Conservation (phyloP, 2,113 vertebrate genomes). For the Athene noctua region DNA sequence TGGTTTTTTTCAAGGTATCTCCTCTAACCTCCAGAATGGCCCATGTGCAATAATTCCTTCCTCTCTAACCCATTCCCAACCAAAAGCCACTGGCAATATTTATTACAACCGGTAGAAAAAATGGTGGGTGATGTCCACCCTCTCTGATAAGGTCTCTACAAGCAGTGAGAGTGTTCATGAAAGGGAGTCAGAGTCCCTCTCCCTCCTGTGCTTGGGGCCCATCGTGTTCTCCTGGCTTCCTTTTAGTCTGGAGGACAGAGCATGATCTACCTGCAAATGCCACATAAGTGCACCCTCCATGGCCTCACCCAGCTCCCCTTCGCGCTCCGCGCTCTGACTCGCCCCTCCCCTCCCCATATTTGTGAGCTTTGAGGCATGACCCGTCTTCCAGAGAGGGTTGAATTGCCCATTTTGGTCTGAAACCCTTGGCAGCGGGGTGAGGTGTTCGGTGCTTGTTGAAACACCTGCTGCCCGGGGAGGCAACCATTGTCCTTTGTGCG, state of each 20-base stretch:
- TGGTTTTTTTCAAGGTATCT: background rate
- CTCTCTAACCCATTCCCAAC: background rate
- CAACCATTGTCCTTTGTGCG: background rate
- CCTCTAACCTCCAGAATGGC: background rate
- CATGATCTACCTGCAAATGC: fast-evolving
- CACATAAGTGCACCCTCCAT: fast-evolving
- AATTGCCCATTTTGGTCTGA: background rate
- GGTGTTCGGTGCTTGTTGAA: slow-evolving; percentile 37
- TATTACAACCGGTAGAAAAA: background rate
- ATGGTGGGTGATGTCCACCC: fast-evolving
- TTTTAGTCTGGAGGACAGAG: background rate
- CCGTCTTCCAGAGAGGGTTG: background rate
- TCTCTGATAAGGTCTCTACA: no score
- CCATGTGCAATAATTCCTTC: background rate
- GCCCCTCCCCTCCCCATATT: fast-evolving
- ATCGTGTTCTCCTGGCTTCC: fast-evolving
- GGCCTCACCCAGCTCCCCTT: background rate
- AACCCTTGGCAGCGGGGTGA: background rate
- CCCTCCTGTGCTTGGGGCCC: background rate
- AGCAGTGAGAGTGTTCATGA: background rate
- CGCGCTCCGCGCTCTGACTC: background rate
- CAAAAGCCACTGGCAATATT: background rate
- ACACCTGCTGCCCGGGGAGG: slow-evolving; percentile 12
- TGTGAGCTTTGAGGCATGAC: background rate
- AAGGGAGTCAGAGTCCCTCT: background rate